Conservation (phyloP, 2,113 vertebrate genomes). For the Stegastes partitus region DNA sequence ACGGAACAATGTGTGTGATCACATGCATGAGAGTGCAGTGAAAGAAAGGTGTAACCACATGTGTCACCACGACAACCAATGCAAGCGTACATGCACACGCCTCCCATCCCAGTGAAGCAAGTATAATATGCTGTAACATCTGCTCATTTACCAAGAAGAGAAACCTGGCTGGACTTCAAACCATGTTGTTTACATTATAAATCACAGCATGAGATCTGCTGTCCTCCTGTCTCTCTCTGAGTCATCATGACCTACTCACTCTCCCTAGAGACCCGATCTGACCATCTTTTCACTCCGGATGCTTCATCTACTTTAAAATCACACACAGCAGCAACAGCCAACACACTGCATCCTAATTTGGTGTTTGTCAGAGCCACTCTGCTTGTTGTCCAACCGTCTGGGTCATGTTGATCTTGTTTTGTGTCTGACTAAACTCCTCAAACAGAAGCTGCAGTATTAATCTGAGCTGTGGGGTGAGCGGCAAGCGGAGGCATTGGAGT, state of each 20-base stretch:
- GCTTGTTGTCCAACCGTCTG: conserved; percentile 3
- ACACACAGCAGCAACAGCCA: not conserved
- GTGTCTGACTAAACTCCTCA: not conserved
- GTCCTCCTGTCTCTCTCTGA: not conserved
- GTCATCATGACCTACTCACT: not conserved
- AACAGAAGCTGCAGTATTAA: not conserved
- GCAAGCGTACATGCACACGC: not conserved
- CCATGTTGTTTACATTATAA: conserved; percentile 13
- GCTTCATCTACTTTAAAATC: not conserved
- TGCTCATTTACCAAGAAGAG: not conserved
- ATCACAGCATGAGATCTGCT: not conserved
- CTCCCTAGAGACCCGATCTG: not conserved
- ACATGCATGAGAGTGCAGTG: no score
- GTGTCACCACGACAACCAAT: no score
- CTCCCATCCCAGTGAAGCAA: not conserved
- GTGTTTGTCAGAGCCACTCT: not conserved
- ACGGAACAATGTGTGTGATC: no score
- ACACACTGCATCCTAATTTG: not conserved
- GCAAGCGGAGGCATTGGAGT: not conserved
- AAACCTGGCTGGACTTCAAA: conserved; percentile 2
- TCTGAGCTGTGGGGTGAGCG: not conserved
- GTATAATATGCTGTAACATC: not conserved
- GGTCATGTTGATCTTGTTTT: not conserved
- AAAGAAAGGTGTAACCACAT: no score
- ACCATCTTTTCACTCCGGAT: not conserved